A percentile compares a stretch with the other conserved stretches of the same genome.
phyloP scores from a whole-genome alignment of 2,888 invertebrate species.

The Amphipyra tragopoginis region DNA sequence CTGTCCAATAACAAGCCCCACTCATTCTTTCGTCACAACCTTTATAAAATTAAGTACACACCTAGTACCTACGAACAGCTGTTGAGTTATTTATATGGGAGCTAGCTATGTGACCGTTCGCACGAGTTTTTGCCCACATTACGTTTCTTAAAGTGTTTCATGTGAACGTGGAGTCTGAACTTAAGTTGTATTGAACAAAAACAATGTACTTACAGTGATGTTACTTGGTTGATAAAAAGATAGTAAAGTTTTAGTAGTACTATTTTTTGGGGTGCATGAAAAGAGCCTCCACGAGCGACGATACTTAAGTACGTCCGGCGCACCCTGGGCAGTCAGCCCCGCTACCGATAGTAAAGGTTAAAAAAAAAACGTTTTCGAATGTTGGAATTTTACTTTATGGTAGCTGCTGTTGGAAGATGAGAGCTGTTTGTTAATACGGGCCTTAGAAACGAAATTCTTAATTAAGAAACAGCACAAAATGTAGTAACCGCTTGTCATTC shows the following conservation, averaged over 20 bases:
- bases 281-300: too few relatives aligned
- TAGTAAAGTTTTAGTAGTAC: too few relatives aligned
- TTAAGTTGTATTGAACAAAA: constrained; percentile 33
- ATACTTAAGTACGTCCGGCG: too few relatives aligned
- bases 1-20: constrained; percentile 10
- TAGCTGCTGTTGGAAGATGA: too few relatives aligned
- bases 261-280: too few relatives aligned
- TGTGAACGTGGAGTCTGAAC: constrained; percentile 38
- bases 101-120: constrained; percentile 45
- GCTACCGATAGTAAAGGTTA: too few relatives aligned
- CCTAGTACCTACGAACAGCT: background rate
- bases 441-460: too few relatives aligned
- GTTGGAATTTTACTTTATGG: too few relatives aligned
- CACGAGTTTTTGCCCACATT: constrained; percentile 40
- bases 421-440: too few relatives aligned
- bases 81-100: constrained; percentile 34
- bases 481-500: constrained; percentile 23
- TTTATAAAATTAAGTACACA: constrained; percentile 21
- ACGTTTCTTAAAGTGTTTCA: constrained; percentile 37
- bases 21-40: constrained; percentile 28
- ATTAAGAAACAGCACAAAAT: constrained; percentile 26
- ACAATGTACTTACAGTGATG: constrained; percentile 26
- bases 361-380: too few relatives aligned
- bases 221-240: background rate
- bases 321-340: too few relatives aligned